Percentiles rank a stretch among this genome's conserved stretches.
Conservation (phyloP, 2,888 invertebrate genomes). For the Sphaeridia pumilis region DNA sequence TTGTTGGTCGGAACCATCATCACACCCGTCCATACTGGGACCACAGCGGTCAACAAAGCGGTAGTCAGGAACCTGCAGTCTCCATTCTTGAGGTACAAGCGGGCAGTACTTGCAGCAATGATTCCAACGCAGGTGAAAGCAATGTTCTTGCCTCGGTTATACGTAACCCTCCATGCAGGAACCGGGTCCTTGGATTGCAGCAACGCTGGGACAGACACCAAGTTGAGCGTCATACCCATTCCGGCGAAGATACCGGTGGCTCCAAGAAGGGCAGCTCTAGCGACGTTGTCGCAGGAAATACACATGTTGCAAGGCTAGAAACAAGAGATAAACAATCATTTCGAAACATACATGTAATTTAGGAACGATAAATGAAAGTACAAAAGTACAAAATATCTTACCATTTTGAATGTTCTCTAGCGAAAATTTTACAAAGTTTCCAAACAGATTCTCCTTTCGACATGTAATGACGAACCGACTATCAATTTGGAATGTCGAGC, state of each 20-base stretch:
- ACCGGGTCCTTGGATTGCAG: slow-evolving; percentile 12
- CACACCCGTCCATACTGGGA: slow-evolving; percentile 9
- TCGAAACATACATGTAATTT: no score
- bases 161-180: slow-evolving; percentile 12
- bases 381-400: no score
- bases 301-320: no score
- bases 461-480: no score
- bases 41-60: slow-evolving; percentile 1
- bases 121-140: slow-evolving; percentile 5
- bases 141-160: slow-evolving; percentile 10
- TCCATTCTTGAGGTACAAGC: slow-evolving; percentile 11
- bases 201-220: slow-evolving; percentile 10
- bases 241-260: slow-evolving; percentile 12
- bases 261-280: slow-evolving; percentile 3
- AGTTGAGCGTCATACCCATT: slow-evolving; percentile 5
- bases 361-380: no score
- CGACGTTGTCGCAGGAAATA: no score
- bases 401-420: no score
- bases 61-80: slow-evolving; percentile 3
- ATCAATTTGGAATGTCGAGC: no score
- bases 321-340: no score
- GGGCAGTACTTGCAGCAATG: not conserved
- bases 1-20: slow-evolving; percentile 17
- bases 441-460: no score
- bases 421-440: no score